Evolutionary conservation across 1,140 invertebrate genomes (phyloP).

Genomic region (Drosophila nebulosa): DNA sequence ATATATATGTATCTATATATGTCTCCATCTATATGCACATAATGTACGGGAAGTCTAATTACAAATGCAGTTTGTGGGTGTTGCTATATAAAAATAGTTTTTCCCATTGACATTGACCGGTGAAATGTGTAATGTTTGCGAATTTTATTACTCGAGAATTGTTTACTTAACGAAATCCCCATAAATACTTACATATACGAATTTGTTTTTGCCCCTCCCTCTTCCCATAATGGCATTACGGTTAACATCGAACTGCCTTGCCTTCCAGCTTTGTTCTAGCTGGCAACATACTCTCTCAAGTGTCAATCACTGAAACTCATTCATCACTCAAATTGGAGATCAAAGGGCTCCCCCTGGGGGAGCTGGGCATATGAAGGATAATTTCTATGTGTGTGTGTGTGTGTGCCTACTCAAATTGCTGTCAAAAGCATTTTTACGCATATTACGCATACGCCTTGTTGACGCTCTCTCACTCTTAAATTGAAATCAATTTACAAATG

Average conservation of each 20-base stretch:
- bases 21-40: neutral
- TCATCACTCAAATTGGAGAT: conserved; percentile 70
- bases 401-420: conserved; percentile 15
- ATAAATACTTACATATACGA: neutral
- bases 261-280: neutral
- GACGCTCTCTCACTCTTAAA: neutral
- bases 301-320: conserved; percentile 38
- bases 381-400: conserved; percentile 6
- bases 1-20: neutral
- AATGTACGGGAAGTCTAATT: conserved; percentile 14
- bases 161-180: conserved; percentile 12
- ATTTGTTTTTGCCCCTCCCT: neutral
- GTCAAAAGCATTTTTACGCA: conserved; percentile 34
- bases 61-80: conserved; percentile 30
- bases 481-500: conserved; percentile 11
- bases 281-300: conserved; percentile 29
- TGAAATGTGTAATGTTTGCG: conserved; percentile 7
- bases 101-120: conserved; percentile 26
- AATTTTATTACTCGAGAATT: conserved; percentile 28
- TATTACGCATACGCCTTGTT: conserved; percentile 47
- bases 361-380: neutral
- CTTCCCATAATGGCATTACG: neutral
- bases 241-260: neutral
- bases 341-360: conserved; percentile 40
- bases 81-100: conserved; percentile 15